phyloP scores from a whole-genome alignment of 2,113 vertebrate species.

The Camelus bactrianus region DNA sequence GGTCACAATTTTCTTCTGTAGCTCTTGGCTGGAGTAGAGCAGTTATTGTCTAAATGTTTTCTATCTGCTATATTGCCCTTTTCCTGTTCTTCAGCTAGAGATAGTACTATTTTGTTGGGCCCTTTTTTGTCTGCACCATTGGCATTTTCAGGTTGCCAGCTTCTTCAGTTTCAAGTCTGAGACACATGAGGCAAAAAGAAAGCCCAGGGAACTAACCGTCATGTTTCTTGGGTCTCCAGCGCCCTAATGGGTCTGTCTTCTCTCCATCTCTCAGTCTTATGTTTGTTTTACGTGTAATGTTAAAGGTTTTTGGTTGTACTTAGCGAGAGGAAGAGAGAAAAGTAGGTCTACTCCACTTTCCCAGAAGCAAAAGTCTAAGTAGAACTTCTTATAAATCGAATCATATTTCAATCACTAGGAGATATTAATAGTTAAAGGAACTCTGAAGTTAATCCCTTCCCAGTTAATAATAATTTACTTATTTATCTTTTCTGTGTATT shows the following conservation, averaged over 20 bases:
- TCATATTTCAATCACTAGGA: conserved; percentile 55
- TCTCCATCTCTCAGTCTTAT: not conserved
- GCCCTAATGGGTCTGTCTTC: not conserved
- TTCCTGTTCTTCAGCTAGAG: not conserved
- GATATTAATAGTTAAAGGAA: conserved; percentile 61
- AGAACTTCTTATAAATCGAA: conserved; percentile 55
- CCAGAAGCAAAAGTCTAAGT: not conserved
- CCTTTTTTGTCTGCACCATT: not conserved
- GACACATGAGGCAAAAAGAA: not conserved
- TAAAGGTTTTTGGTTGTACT: not conserved
- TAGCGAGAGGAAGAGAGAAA: not conserved
- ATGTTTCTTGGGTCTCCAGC: not conserved
- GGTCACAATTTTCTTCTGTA: not conserved
- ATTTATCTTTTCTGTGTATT: conserved; percentile 53
- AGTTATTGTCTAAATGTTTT: conserved; percentile 26
- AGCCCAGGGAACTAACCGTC: not conserved
- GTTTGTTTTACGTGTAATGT: not conserved
- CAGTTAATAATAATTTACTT: not conserved
- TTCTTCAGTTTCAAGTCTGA: not conserved
- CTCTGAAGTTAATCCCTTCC: conserved; percentile 49
- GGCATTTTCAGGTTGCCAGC: not conserved
- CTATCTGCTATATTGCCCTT: not conserved
- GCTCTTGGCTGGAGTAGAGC: not conserved
- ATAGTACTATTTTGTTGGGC: not conserved
- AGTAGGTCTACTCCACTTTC: not conserved